These are phyloP conservation scores for Calameuta filiformis DNA, from an alignment of 2,888 invertebrate genomes.

Conservation along the genomic window DNA sequence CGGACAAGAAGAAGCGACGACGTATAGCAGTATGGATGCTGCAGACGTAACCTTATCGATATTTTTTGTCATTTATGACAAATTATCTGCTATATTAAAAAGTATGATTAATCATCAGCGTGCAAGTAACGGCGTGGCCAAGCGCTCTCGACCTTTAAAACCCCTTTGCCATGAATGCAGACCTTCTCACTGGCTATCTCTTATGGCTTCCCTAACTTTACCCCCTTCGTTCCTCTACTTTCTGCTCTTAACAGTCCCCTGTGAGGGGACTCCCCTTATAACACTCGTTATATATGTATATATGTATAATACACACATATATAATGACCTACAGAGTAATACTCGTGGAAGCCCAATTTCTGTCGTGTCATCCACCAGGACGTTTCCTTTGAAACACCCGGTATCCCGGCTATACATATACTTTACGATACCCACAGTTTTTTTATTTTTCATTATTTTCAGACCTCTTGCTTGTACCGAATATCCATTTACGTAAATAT, in stretches of 20 bases:
- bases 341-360: neutral
- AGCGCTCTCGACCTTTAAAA: neutral
- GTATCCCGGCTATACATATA: neutral
- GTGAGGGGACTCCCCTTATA: neutral
- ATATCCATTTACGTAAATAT: neutral
- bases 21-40: neutral
- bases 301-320: no score
- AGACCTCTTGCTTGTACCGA: neutral
- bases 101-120: slow-evolving; percentile 13
- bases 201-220: neutral
- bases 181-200: neutral
- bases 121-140: neutral
- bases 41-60: slow-evolving; percentile 9
- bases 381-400: neutral
- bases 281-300: no score
- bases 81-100: slow-evolving; percentile 14
- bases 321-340: neutral
- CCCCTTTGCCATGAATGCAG: neutral
- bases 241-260: neutral
- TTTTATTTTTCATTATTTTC: neutral
- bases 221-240: neutral
- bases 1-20: neutral
- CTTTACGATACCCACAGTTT: neutral
- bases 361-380: neutral
- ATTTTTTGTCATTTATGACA: slow-evolving; percentile 15